Conservation (phyloP, 2,888 invertebrate genomes). For the Bembecia ichneumoniformis region DNA sequence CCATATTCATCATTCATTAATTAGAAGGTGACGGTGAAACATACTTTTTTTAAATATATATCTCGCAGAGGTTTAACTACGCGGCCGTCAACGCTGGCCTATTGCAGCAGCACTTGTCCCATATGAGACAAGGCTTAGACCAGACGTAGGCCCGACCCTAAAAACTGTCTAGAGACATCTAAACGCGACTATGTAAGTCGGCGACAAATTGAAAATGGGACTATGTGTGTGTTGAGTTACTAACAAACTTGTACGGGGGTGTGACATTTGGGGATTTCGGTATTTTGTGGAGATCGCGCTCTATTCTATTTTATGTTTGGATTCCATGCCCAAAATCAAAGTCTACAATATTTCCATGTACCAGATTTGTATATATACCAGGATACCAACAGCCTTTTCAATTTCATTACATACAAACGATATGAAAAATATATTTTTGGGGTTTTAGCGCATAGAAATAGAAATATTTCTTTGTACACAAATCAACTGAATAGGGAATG, state of each 20-base stretch:
- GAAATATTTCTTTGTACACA: no score
- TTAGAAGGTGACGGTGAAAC: conserved; percentile 62
- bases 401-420: no score
- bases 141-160: conserved; percentile 31
- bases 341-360: no score
- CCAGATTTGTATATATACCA: no score
- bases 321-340: no score
- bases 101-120: conserved; percentile 67
- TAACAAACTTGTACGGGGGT: conserved; percentile 7
- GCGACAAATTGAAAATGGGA: conserved; percentile 32
- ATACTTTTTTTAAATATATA: conserved; percentile 20
- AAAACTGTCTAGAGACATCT: conserved; percentile 18
- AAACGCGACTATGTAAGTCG: conserved; percentile 54
- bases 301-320: neutral
- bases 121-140: conserved; percentile 59
- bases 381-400: no score
- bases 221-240: conserved; percentile 33
- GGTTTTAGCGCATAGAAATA: no score
- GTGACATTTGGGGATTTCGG: neutral
- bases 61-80: conserved; percentile 72
- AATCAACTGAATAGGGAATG: no score
- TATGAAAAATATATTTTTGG: no score
- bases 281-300: neutral
- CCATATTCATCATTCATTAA: conserved; percentile 26
- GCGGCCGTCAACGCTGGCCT: conserved; percentile 67